A percentile compares a stretch with the other conserved stretches of the same genome.
phyloP scores from a whole-genome alignment of 2,888 invertebrate genomes.

The Nemotelus nigrinus region DNA sequence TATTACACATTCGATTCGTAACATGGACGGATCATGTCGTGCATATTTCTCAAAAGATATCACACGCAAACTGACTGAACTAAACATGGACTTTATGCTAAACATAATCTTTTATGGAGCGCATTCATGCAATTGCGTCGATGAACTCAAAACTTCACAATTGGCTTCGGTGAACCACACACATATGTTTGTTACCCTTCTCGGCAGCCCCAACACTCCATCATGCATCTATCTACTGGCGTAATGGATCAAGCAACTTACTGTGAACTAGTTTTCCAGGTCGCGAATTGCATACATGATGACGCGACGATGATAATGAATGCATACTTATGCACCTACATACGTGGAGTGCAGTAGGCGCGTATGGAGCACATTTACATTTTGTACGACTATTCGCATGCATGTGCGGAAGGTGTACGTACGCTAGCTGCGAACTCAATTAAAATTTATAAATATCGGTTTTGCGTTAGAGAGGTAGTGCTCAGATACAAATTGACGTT shows the following conservation, averaged over 20 bases:
- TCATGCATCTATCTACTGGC: too few species aligned
- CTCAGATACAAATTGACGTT: slow-evolving; percentile 42
- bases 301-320: background rate
- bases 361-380: background rate
- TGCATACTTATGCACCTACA: background rate
- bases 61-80: too few species aligned
- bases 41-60: too few species aligned
- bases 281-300: slow-evolving; percentile 20
- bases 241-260: too few species aligned
- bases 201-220: too few species aligned
- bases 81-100: too few species aligned
- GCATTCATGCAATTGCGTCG: slow-evolving; percentile 4
- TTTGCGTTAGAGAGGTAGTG: background rate
- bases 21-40: too few species aligned
- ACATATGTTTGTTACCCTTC: too few species aligned
- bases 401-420: slow-evolving; percentile 21
- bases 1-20: too few species aligned
- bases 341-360: background rate
- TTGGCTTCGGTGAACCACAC: too few species aligned
- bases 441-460: slow-evolving; percentile 38
- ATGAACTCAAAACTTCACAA: background rate
- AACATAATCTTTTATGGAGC: background rate
- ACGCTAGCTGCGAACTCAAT: slow-evolving; percentile 29
- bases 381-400: background rate
- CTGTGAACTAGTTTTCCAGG: slow-evolving; percentile 34